Evolutionary conservation across 1,140 invertebrate genomes (phyloP), one percentile per base, ranked within the genome.

Genomic region (Chelonus insularis): DNA sequence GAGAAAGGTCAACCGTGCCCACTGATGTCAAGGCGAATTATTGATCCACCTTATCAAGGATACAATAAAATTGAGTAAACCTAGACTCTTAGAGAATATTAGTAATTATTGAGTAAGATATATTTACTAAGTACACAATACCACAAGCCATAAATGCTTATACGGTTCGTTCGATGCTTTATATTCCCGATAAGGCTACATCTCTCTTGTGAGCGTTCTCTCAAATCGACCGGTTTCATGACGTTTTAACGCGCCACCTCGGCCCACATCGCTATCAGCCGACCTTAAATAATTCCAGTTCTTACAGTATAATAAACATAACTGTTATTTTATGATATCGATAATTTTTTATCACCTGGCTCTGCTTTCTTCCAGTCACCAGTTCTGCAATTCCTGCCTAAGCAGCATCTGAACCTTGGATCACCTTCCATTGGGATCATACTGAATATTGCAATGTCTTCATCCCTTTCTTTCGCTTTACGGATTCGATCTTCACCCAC

Each of bases 401-500:
- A 77, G 56, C 85, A 84, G 79, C 92, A 94, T 74, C 87, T 85
- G 77, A 94, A 95, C 73, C 87, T 88, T 62, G 89, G 86, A 71
- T 91, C 89, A 67, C 85, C 83, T 59, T 86, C 84, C 71, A 88
- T 81, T 2, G 86, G 83, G 64, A 94, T 89, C 86, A 92, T 92
- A 57, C 90, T 91, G 62, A 94, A 82, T 69, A 94, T 88, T 39
- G 91, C 92, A 37, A 93, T 85, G 82, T 94, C 92, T 77, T 94
- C 92, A 74, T 92, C 90, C 70, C 87, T 88, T 64, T 92, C 90
- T 73, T 88, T 86, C 11, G 91, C 91, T 72, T 85, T 69, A 51
- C 57, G 87, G 14, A 66, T 66, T 47, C 60, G 59, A 2, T 66
- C 64, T 23, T 66, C 84, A 14, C 88, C 88, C 36, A 89, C 86